Percentiles rank a stretch among this genome's conserved stretches.
These are phyloP conservation scores for Manis pentadactyla DNA, from an alignment of 2,797 vertebrate species.

Conservation along the genomic window DNA sequence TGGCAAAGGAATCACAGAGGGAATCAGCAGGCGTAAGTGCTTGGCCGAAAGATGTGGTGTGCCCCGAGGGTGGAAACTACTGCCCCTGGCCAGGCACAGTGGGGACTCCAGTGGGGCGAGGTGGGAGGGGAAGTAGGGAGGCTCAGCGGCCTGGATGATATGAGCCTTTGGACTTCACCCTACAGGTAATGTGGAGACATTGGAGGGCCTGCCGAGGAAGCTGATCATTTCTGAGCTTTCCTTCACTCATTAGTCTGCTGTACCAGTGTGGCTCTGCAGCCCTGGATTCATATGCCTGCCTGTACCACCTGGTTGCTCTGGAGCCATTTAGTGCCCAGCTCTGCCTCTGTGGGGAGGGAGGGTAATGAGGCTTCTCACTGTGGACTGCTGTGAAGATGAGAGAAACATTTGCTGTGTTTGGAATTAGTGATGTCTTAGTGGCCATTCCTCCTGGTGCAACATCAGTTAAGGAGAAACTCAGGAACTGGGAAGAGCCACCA, in stretches of 20 bases:
- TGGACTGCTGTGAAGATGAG: background rate
- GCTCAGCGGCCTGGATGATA: background rate
- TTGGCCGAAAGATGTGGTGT: background rate
- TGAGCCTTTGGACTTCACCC: background rate
- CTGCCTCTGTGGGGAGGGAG: background rate
- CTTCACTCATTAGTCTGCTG: background rate
- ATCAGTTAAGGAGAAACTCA: background rate
- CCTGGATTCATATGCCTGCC: background rate
- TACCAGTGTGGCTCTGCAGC: background rate
- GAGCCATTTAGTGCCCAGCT: background rate
- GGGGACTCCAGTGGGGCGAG: background rate
- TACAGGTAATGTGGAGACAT: background rate
- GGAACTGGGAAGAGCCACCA: background rate
- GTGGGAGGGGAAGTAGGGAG: background rate
- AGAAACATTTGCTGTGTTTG: background rate
- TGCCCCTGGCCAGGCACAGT: background rate
- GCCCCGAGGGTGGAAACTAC: background rate
- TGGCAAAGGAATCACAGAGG: background rate
- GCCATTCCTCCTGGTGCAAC: background rate
- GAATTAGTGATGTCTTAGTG: background rate
- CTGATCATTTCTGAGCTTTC: background rate
- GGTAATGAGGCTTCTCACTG: background rate
- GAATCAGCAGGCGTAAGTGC: too few species aligned
- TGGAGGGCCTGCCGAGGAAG: background rate
- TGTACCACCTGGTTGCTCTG: background rate